Base-by-base conservation (phyloP, 1,140 invertebrate species). In the Drosophila virilis region DNA sequence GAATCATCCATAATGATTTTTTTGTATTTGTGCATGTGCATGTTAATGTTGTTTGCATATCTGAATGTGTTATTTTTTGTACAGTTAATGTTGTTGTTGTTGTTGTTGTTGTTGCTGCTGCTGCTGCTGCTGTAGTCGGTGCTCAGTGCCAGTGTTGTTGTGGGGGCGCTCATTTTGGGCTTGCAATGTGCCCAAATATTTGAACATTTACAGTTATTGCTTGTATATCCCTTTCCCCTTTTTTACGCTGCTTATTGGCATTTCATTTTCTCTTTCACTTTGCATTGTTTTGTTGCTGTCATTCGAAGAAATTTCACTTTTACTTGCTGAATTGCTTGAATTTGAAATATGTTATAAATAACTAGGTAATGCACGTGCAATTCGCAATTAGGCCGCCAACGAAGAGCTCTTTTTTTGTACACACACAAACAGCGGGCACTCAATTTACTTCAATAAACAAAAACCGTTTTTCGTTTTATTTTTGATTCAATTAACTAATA, bases 31-130 rank as follows among this genome's bases (percentile, higher is more conserved):
- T 67, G 57, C 42, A 64, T 55, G 38, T 38, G 62, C 42, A 64
- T 55, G 38, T 38, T 62, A 32, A 60, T 84, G 40, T 77, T 84
- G 48, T 65, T 80, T 5, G 57, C 78, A 78, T 86, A 78, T 51
- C 64, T 68, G 15, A 66, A 71, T 8, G 32, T 65, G 33, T 65
- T 75, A 28, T 1, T 17, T 17, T 17, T 17, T 17, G 17, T 17
- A 17, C 1, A 17, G 1, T 17, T 17, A 17, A 1, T 17, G 1
- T 17, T 17, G 17, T 62, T 74, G 17, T 35, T 70, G 57, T 38
- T 15, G 8, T 71, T 80, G 40, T 52, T 60, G 59, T 50, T 58
- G 46, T 28, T 51, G 45, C 46, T 70, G 61, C 2, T 74, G 55
- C 13, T 52, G 32, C 61, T 48, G 43, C 22, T 40, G 13, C 6